Evolutionary conservation across 2,888 invertebrate genomes (phyloP), one percentile per base, ranked within the genome.

Genomic region (Gerosis bhagava): DNA sequence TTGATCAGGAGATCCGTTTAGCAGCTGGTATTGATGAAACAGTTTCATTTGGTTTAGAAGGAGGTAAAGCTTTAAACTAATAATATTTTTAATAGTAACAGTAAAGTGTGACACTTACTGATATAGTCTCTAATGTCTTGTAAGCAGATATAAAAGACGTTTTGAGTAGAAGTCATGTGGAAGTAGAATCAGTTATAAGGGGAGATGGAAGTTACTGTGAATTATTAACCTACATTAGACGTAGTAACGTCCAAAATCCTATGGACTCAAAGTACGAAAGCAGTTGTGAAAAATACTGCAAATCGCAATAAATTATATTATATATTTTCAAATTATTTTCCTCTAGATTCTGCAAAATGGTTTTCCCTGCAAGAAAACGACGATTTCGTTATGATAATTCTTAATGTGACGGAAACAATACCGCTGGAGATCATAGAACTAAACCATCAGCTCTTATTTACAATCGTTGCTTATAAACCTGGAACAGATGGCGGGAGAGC

Each of bases 11-110:
- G 11, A 72, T 77, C 24, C 53, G 57, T 12, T 60, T 78, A 11
- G 31, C 40, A 3, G 47, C 56, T 24, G 79, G 79, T 13, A 73
- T 60, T 49, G 77, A 77, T 46, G 59, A 59, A 17, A 64, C 65
- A 3, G 73, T 74, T 15, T 47, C 29, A 8, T 77, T 78, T 54
- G 28, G 35, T 15, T 54, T 77, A 29, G 62, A 63, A 47, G 76
- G 73, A 56, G 77, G 77, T 77, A 56, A 50, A 42, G 3, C 1
- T 26, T 17, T 6, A 19, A 19, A 19, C 6, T 5, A 3, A 19
- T 3, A 6, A 19, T 19, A 5, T 19, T 19, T 19, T 19, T 19
- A 19, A n/a, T n/a, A n/a, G n/a, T n/a, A n/a, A n/a, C n/a, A n/a
- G n/a, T n/a, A n/a, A n/a, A n/a, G n/a, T n/a, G n/a, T n/a, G n/a